These are phyloP conservation scores for Xiphydria camelus DNA, from an alignment of 2,888 invertebrate genomes.

Conservation along the genomic window DNA sequence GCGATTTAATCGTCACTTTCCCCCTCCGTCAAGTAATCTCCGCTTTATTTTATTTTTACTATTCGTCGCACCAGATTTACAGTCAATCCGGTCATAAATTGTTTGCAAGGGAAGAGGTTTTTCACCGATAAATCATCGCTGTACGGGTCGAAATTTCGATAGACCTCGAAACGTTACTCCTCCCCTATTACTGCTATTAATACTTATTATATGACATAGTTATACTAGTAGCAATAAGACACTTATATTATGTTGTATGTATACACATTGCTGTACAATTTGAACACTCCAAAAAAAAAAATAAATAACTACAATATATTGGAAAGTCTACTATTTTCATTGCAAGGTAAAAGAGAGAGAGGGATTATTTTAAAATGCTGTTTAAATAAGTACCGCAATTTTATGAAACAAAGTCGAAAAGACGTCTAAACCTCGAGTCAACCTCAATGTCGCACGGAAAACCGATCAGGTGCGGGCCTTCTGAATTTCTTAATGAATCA, in stretches of 20 bases:
- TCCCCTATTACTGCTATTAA: background rate
- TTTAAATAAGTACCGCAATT: no score
- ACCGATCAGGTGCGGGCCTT: no score
- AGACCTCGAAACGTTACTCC: slow-evolving; percentile 1
- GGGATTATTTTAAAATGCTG: no score
- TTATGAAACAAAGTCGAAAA: no score
- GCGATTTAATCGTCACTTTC: no score
- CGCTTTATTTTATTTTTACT: background rate
- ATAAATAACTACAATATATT: background rate
- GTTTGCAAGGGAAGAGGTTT: background rate
- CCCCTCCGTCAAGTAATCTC: no score
- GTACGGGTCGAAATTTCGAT: background rate
- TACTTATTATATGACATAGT: slow-evolving; percentile 12
- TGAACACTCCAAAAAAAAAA: slow-evolving; percentile 7
- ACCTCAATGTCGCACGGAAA: no score
- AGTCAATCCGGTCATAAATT: background rate
- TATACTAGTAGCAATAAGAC: slow-evolving; percentile 28
- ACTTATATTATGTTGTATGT: slow-evolving; percentile 39
- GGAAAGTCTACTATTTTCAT: no score
- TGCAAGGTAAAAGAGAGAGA: no score
- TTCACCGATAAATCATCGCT: slow-evolving; percentile 4
- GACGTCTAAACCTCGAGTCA: no score
- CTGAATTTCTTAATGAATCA: no score
- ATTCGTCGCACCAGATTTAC: background rate
- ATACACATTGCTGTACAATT: slow-evolving; percentile 41